Conservation (phyloP, 2,888 invertebrate species). For the Podotricha telesiphe region DNA sequence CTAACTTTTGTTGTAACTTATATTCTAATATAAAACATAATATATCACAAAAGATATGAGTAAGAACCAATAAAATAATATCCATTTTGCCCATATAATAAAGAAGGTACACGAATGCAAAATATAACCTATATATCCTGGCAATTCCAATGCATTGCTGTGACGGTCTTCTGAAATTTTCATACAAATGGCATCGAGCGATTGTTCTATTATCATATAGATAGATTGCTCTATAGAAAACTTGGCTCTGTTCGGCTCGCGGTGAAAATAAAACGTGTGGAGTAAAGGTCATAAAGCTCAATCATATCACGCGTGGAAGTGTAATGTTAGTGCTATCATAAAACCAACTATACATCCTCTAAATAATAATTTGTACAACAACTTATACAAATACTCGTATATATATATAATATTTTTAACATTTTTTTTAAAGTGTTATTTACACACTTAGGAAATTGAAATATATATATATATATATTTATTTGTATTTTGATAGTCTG, state of each 20-base stretch:
- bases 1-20: too few species aligned
- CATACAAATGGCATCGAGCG: conserved; percentile 63
- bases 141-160: conserved; percentile 55
- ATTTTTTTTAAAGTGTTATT: too few species aligned
- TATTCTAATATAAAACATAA: neutral
- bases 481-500: too few species aligned
- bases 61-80: conserved; percentile 6
- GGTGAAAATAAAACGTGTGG: conserved; percentile 38
- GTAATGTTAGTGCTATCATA: conserved; percentile 8
- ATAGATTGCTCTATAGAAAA: conserved; percentile 50
- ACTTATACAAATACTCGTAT: too few species aligned
- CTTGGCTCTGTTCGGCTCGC: conserved; percentile 37
- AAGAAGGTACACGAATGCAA: conserved; percentile 33
- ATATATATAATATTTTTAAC: too few species aligned
- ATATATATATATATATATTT: too few species aligned
- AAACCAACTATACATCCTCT: neutral
- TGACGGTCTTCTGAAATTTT: conserved; percentile 57
- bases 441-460: too few species aligned
- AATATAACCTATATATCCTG: conserved; percentile 42
- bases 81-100: conserved; percentile 19
- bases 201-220: conserved; percentile 68
- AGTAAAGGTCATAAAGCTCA: conserved; percentile 29
- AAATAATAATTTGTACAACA: neutral
- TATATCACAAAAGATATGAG: neutral
- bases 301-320: conserved; percentile 22